Conservation (phyloP, 2,888 invertebrate genomes). For the Elysia crispata region DNA sequence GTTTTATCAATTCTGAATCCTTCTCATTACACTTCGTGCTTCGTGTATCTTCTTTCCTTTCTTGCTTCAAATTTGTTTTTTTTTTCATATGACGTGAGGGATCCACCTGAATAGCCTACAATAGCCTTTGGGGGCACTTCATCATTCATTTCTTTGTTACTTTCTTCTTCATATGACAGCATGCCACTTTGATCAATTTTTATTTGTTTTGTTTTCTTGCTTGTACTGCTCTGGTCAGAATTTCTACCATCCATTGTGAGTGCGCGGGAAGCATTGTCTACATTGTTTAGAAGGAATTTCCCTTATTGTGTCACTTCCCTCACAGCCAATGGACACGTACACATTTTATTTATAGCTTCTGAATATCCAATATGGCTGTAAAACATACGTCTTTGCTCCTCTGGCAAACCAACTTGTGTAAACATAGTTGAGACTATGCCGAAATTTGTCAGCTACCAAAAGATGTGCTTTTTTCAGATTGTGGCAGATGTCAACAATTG, state of each 20-base stretch:
- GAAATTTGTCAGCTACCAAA: conserved; percentile 4
- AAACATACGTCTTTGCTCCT: neutral
- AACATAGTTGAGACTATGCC: neutral
- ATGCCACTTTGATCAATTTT: neutral
- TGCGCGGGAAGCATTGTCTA: neutral
- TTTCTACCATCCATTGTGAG: neutral
- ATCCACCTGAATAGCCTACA: neutral
- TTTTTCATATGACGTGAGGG: neutral
- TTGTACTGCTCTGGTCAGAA: neutral
- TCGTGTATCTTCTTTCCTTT: neutral
- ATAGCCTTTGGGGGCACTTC: neutral
- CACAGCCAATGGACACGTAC: conserved; percentile 15
- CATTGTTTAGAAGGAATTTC: neutral
- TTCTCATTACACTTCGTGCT: neutral
- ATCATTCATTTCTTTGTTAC: neutral
- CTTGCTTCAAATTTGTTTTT: neutral
- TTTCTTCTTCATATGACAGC: neutral
- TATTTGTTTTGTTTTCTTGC: neutral
- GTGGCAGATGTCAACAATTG: neutral
- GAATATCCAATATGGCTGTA: neutral
- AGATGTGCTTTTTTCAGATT: neutral
- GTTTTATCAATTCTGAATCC: neutral
- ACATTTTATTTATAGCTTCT: neutral
- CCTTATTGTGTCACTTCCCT: neutral
- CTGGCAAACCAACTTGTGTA: conserved; percentile 1